Evolutionary conservation across 2,113 vertebrate genomes (phyloP).

Genomic region (Microcebus griseorufus): DNA sequence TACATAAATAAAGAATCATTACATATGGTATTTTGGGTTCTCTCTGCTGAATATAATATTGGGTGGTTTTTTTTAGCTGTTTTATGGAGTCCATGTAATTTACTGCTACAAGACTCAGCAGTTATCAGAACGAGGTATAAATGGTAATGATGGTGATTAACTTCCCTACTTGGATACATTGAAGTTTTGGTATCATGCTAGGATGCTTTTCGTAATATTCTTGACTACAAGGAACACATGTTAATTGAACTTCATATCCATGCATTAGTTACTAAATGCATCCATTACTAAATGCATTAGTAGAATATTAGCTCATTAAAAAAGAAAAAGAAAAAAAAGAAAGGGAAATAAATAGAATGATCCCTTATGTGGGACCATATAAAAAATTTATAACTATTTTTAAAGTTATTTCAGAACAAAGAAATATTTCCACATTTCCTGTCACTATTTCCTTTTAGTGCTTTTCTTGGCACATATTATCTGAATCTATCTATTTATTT

Average conservation of each 20-base stretch:
- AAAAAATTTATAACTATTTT: constrained; percentile 1
- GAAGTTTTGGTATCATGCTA: constrained; percentile 71
- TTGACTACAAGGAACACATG: constrained; percentile 42
- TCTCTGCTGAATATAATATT: constrained; percentile 49
- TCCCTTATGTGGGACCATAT: constrained; percentile 31
- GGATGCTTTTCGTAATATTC: constrained; percentile 71
- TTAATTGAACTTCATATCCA: constrained; percentile 70
- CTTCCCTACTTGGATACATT: constrained; percentile 61
- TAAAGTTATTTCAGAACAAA: neutral
- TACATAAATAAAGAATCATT: constrained; percentile 60
- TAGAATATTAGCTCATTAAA: constrained; percentile 50
- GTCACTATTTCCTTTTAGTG: neutral
- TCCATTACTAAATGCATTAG: constrained; percentile 58
- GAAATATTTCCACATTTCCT: neutral
- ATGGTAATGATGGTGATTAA: constrained; percentile 79
- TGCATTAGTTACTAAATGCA: no score
- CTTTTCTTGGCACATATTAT: neutral
- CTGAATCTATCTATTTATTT: neutral
- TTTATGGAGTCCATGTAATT: constrained; percentile 72
- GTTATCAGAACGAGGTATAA: constrained; percentile 76
- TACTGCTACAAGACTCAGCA: constrained; percentile 75
- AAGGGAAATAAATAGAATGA: constrained; percentile 17
- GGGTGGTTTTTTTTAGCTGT: constrained; percentile 30
- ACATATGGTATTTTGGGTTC: constrained; percentile 53
- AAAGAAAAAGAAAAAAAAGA: neutral